Evolutionary conservation across 2,797 vertebrate genomes (phyloP), one percentile per base, ranked within the genome.

Genomic region (Arctocebus calabarensis): DNA sequence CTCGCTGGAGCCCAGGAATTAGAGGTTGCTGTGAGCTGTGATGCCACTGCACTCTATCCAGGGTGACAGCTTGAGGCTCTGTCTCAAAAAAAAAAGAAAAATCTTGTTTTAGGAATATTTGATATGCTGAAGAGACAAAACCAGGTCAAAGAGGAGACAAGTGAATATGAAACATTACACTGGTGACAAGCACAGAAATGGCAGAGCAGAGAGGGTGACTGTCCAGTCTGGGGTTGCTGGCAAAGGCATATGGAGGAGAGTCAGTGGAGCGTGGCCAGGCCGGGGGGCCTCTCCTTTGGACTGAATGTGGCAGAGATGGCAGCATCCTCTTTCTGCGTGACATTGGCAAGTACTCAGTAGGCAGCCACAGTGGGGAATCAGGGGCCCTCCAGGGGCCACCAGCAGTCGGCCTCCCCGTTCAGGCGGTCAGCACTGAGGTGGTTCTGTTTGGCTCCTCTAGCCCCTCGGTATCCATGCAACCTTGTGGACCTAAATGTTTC

Each of bases 401-500:
- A 45, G 59, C 77, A n/a, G 1, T 43, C 25, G 25, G 68, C 62
- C 27, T 17, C 27, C 43, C 9, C 3, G 7, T 13, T 52, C 1
- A 17, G 62, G 10, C 81, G 11, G 71, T 23, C 29, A 45, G 43
- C 71, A 43, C 55, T 13, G 4, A 25, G 45, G 57, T 68, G 83
- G 57, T 57, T 37, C 75, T 32, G 12, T 40, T 68, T 48, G 34
- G 0, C 25, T 27, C 68, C 75, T 64, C 48, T 45, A 2, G 20
- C 13, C 52, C 75, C 19, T 29, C 22, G 12, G 62, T 27, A 6
- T 84, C 29, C 12, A 0, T 55, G 68, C 2, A 0, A 5, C 17
- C 29, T 19, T 7, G 6, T 57, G n/a, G 48, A 40, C 37, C 52
- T 55, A 16, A 0, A 3, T 66, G 2, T 93, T 43, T 48, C 22